Percentiles rank a stretch among this genome's conserved stretches.
phyloP scores from a whole-genome alignment of 2,888 invertebrate species.

The Stenoptilia bipunctidactyla region DNA sequence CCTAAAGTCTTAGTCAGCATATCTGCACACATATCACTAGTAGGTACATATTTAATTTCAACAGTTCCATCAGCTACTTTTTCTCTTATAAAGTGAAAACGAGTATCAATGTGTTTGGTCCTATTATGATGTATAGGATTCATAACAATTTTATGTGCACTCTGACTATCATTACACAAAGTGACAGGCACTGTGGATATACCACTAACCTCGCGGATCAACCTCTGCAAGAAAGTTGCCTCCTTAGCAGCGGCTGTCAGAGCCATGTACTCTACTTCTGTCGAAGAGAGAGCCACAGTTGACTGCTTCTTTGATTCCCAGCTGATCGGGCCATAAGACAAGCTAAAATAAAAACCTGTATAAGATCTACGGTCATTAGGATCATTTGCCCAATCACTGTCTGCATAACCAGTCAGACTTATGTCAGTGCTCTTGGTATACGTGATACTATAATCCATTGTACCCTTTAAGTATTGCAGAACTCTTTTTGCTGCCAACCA shows the following conservation, averaged over 20 bases:
- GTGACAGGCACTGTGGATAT: too few species aligned
- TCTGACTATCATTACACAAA: too few species aligned
- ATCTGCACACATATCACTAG: not conserved
- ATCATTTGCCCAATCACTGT: not conserved
- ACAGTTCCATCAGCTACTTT: not conserved
- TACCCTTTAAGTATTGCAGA: not conserved
- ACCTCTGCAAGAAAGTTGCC: not conserved
- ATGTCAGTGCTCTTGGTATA: not conserved
- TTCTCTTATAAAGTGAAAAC: not conserved
- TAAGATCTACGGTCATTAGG: not conserved
- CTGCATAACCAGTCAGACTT: not conserved
- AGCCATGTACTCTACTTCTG: conserved; percentile 1
- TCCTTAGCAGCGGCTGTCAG: conserved; percentile 2
- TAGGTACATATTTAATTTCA: not conserved
- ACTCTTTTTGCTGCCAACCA: not conserved
- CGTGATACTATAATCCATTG: not conserved
- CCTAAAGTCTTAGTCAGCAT: not conserved
- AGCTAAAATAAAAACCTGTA: not conserved
- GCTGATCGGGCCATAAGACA: not conserved
- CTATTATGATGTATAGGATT: not conserved
- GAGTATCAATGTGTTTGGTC: not conserved
- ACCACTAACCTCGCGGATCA: too few species aligned
- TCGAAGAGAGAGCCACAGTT: not conserved
- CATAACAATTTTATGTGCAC: too few species aligned
- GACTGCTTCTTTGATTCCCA: not conserved